phyloP scores from a whole-genome alignment of 35 echinoderm and acorn worm species.

The Apostichopus parvimensis region DNA sequence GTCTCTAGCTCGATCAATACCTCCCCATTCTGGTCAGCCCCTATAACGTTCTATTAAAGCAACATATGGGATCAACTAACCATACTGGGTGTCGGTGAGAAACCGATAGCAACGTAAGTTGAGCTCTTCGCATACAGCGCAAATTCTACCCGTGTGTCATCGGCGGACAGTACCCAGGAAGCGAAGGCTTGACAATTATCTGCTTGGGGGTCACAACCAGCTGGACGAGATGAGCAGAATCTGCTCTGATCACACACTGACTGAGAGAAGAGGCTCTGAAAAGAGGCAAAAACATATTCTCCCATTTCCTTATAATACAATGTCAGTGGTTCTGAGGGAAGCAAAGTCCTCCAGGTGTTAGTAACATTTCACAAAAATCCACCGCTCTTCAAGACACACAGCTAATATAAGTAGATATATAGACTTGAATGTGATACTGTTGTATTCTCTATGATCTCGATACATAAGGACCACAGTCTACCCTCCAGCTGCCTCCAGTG shows the following conservation, averaged over 20 bases:
- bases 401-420: too few relatives aligned
- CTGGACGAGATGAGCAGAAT: constrained; percentile 6
- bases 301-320: too few relatives aligned
- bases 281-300: neutral
- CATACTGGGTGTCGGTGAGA: constrained; percentile 14
- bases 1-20: too few relatives aligned
- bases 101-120: constrained; percentile 26
- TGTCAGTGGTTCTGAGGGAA: too few relatives aligned
- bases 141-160: constrained; percentile 3
- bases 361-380: too few relatives aligned
- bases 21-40: too few relatives aligned
- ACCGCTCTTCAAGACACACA: too few relatives aligned
- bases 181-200: neutral
- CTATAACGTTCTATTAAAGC: neutral
- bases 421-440: too few relatives aligned
- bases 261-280: constrained; percentile 19
- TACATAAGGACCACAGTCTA: too few relatives aligned
- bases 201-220: constrained; percentile 22
- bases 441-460: too few relatives aligned
- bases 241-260: constrained; percentile 32
- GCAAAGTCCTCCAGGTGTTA: too few relatives aligned
- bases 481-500: too few relatives aligned
- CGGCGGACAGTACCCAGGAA: constrained; percentile 26
- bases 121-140: constrained; percentile 29
- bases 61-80: neutral